Conservation (phyloP, 2,888 invertebrate genomes). For the Abscondita cerata region DNA sequence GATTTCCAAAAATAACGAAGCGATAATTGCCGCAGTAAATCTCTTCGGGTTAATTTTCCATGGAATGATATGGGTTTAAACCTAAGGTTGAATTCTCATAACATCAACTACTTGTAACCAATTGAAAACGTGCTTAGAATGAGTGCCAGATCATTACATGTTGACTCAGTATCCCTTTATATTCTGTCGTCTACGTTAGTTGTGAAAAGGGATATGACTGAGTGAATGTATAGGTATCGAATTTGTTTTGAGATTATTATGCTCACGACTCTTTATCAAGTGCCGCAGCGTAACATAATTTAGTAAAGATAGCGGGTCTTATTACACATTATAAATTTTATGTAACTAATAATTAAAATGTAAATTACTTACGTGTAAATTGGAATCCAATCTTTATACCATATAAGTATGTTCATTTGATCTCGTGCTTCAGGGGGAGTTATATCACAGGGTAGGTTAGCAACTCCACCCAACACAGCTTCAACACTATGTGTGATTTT, state of each 20-base stretch:
- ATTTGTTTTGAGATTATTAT: neutral
- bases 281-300: too few species aligned
- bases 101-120: constrained; percentile 35
- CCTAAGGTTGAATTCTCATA: constrained; percentile 28
- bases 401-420: constrained; percentile 30
- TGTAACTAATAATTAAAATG: neutral
- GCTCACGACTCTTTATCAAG: too few species aligned
- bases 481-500: constrained; percentile 20
- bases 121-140: constrained; percentile 35
- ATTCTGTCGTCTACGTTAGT: constrained; percentile 17
- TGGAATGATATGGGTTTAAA: constrained; percentile 26
- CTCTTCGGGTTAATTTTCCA: constrained; percentile 24
- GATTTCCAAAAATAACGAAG: constrained; percentile 3
- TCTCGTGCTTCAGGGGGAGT: constrained; percentile 26
- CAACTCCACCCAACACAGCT: constrained; percentile 27
- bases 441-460: constrained; percentile 30
- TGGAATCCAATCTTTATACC: constrained; percentile 25
- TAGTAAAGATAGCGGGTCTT: too few species aligned
- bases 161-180: constrained; percentile 32
- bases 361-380: constrained; percentile 28
- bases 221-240: constrained; percentile 1
- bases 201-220: constrained; percentile 17
- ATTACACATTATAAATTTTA: too few species aligned
- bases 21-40: constrained; percentile 21
- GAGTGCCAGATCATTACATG: constrained; percentile 29